Evolutionary conservation across 2,113 vertebrate species (phyloP), one percentile per base, ranked within the genome.

Genomic region (Spilogale gracilis): DNA sequence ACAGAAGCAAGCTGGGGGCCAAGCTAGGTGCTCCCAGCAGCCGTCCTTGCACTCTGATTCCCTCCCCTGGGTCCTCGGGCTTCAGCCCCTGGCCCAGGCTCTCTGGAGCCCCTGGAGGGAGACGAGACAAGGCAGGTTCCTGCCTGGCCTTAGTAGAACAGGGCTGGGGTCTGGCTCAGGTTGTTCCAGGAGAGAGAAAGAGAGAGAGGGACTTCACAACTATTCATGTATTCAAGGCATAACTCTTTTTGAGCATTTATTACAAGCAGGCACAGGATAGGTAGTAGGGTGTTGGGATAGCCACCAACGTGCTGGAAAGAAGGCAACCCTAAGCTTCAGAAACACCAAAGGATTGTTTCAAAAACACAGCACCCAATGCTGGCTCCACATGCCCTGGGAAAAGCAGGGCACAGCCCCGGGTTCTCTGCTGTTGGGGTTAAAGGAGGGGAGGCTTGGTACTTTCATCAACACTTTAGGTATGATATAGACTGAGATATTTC

Each of bases 21-120:
- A 13, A 9, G 65, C 0, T 0, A 1, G 30, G 6, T 1, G 54
- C 7, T 16, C 56, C 21, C 78, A 0, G 0, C 7, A 45, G n/a
- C 65, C 25, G 73, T 43, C 45, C 87, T 56, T 48, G 58, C 43
- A 2, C 32, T 12, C 38, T 0, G 2, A 56, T 52, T 27, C 50
- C 45, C 74, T 50, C 14, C 21, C 30, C 25, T 8, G 7, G 58
- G 1, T 16, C 30, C 65, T 67, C 13, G 13, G 30, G 18, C 69
- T 0, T 0, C 10, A 18, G 23, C 45, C 9, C 8, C 85, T 25
- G 69, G 52, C 25, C 43, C 0, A 6, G 23, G 6, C 8, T 18
- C 91, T 16, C 38, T 0, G 6, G 16, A n/a, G 11, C 23, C 2
- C 45, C 54, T 38, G 50, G 23, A 20, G 13, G 3, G 74, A 7